These are phyloP conservation scores for Hydrophis major DNA, from an alignment of 2,797 vertebrate species.

Conservation along the genomic window DNA sequence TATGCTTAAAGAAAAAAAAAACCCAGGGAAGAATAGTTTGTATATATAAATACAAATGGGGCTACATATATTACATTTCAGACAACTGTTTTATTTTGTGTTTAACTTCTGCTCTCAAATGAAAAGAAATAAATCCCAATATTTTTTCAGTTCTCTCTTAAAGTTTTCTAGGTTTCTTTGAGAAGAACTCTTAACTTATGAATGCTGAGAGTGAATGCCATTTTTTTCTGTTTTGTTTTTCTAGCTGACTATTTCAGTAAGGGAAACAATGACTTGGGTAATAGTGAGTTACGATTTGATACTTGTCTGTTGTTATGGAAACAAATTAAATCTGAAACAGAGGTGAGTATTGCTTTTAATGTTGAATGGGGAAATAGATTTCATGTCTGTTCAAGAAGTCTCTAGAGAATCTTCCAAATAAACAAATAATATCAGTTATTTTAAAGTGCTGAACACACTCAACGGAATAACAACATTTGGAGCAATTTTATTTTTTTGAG, in stretches of 20 bases:
- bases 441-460: background rate
- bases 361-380: background rate
- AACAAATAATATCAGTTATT: background rate
- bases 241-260: constrained; percentile 77
- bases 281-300: constrained; percentile 73
- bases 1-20: background rate
- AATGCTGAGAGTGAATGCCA: background rate
- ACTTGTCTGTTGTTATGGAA: constrained; percentile 85
- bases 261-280: constrained; percentile 68
- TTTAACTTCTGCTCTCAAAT: background rate
- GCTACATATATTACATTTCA: background rate
- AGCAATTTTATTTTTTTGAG: background rate
- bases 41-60: background rate
- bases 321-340: constrained; percentile 80
- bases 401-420: background rate
- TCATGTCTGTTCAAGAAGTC: background rate
- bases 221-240: constrained; percentile 43
- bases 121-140: constrained; percentile 1
- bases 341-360: constrained; percentile 74
- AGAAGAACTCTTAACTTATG: background rate
- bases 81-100: background rate
- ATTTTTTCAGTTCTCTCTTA: background rate
- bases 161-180: background rate
- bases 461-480: background rate
- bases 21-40: background rate